Percentiles rank a stretch among this genome's conserved stretches.
These are phyloP conservation scores for Zaprionus ghesquierei DNA, from an alignment of 1,140 invertebrate genomes.

Conservation along the genomic window DNA sequence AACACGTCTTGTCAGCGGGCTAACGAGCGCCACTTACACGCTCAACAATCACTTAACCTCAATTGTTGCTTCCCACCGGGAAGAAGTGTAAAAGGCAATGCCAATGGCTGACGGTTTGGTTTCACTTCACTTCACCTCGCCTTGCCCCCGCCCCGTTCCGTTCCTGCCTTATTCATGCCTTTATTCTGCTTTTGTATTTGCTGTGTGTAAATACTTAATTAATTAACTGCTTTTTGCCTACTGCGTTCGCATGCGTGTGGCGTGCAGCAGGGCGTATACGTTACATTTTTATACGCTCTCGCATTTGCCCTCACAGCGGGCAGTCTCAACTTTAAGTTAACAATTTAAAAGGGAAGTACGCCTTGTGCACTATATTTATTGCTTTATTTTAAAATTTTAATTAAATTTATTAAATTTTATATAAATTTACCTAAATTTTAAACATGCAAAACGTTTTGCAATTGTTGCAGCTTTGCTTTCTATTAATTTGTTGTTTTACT, in stretches of 20 bases:
- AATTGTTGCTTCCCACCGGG: constrained; percentile 66
- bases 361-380: neutral
- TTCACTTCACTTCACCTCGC: neutral
- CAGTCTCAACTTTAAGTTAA: constrained; percentile 6
- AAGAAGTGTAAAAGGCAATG: constrained; percentile 71
- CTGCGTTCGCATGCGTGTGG: constrained; percentile 21
- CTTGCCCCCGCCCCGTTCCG: neutral
- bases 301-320: neutral
- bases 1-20: constrained; percentile 74
- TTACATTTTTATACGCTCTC: constrained; percentile 25
- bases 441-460: neutral
- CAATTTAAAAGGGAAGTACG: neutral
- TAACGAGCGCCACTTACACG: constrained; percentile 75
- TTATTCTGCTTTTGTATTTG: constrained; percentile 21
- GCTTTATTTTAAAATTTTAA: neutral
- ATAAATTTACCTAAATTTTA: neutral
- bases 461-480: neutral
- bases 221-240: constrained; percentile 65
- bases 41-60: constrained; percentile 75
- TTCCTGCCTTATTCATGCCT: neutral
- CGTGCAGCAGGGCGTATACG: constrained; percentile 31
- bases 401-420: neutral
- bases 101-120: constrained; percentile 53
- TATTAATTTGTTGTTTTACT: neutral
- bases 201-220: constrained; percentile 73